Evolutionary conservation across 64 coral and sea anemone species (phyloP), one percentile per base, ranked within the genome.

Genomic region (Pocillopora verrucosa): DNA sequence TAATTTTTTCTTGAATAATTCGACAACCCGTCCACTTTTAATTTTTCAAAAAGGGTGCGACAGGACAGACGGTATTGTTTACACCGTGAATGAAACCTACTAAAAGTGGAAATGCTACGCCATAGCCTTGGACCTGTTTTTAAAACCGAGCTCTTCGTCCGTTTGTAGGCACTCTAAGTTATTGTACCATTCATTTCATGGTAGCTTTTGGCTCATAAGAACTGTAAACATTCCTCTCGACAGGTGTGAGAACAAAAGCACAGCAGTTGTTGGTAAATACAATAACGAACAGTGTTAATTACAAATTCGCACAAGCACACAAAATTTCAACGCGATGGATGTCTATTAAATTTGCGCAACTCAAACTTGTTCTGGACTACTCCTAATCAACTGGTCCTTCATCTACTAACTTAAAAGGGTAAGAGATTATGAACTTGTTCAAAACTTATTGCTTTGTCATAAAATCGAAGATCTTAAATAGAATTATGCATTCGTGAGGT

Each of bases 161-260:
- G 0, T 7, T 70, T 70, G 20, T n/a, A 70, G 20, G 22, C 24
- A n/a, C 24, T 22, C 24, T 0, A 4, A 9, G 9, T 11, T 70
- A 24, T 70, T 24, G 11, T 13, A 12, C 7, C 68, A 37, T 36
- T 25, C 36, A 15, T 83, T 9, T 34, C 16, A 7, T 70, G 65
- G 41, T 51, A 51, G 41, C 12, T 37, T 68, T 20, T 62, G 4
- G 34, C 16, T 35, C 68, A 17, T 68, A 63, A 10, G 11, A 51
- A 36, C 80, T 69, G 61, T 65, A 84, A 45, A 84, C 80, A 84
- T 30, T 79, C 5, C 9, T 30, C 22, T 3, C 56, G 61, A 51
- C 80, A 84, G 80, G 61, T 84, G 62, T 3, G 16, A 2, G 63
- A 35, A 84, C 36, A 84, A 84, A 67, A 68, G 62, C 62, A 4